These are phyloP conservation scores for Champsocephalus esox DNA, from an alignment of 2,797 vertebrate species.

Conservation along the genomic window DNA sequence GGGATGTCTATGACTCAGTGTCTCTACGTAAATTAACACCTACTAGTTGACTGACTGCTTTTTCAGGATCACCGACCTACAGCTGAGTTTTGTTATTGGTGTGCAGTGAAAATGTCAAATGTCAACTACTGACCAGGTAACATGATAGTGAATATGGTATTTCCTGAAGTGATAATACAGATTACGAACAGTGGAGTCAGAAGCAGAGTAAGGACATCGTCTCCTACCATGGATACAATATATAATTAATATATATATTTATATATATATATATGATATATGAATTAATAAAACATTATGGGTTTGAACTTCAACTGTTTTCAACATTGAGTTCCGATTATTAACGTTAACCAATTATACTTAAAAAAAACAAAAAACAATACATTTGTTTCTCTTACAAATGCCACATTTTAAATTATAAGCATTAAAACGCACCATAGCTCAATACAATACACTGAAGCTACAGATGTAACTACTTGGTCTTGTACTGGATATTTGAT, in stretches of 20 bases:
- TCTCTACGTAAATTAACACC: slow-evolving; percentile 70
- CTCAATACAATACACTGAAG: slow-evolving; percentile 2
- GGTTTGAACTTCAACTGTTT: background rate
- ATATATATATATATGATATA: background rate
- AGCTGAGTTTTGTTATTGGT: slow-evolving; percentile 14
- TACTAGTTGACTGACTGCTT: slow-evolving; percentile 56
- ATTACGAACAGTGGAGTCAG: background rate
- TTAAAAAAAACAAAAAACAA: background rate
- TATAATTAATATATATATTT: background rate
- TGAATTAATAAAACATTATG: background rate
- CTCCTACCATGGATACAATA: background rate
- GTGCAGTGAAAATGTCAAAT: background rate
- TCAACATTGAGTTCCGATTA: background rate
- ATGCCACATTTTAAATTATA: background rate
- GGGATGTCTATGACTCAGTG: slow-evolving; percentile 59
- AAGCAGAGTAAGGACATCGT: background rate
- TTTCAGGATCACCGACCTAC: slow-evolving; percentile 47
- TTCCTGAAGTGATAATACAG: background rate
- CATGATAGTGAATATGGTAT: background rate
- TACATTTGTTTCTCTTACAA: background rate
- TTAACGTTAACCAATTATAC: background rate
- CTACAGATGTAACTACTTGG: background rate
- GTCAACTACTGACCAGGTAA: background rate
- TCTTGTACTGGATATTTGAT: background rate
- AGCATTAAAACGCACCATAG: background rate